Base-by-base conservation (phyloP, 2,113 vertebrate genomes). In the Chlorodrepanis virens region DNA sequence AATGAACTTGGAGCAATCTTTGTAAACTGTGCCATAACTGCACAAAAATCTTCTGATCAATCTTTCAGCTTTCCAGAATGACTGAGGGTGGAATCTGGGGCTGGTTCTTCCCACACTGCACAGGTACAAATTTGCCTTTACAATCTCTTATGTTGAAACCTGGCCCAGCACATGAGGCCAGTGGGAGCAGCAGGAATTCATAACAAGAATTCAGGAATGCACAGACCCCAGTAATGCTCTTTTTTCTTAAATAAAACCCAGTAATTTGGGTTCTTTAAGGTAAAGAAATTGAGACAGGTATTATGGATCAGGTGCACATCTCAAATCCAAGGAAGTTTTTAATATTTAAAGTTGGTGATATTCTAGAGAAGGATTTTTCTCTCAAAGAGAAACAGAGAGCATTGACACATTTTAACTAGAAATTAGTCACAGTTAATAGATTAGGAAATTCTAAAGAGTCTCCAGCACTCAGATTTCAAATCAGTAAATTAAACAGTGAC, bases 171-270 rank as follows among this genome's bases (percentile, higher is more conserved):
- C 49, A 44, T 4, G 10, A 75, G 31, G 33, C 29, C 67, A 64
- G 33, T n/a, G 28, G n/a, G 0, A 47, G 42, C 13, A 53, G 53
- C 27, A 44, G 57, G 35, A 76, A 67, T 40, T 54, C 65, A 40
- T 21, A 79, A 53, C 1, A 6, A 57, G 24, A 83, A 86, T 56
- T 61, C 45, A 56, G 69, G 31, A 42, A 49, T 61, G 61, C 16
- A 59, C 28, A 22, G 6, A 47, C 3, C 17, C 21, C 56, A 22
- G 17, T 9, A 54, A 47, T 0, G 3, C 6, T 21, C 5, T 8
- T 40, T 53, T 40, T 57, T 44, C 49, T 33, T 40, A n/a, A 69
- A 65, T 8, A 57, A 80, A 57, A 61, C 12, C 47, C n/a, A 68
- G 5, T 7, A 18, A 64, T 6, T 35, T 17, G 35, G 16, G 27